phyloP scores from a whole-genome alignment of 2,113 vertebrate genomes.

The Donacobius atricapilla region DNA sequence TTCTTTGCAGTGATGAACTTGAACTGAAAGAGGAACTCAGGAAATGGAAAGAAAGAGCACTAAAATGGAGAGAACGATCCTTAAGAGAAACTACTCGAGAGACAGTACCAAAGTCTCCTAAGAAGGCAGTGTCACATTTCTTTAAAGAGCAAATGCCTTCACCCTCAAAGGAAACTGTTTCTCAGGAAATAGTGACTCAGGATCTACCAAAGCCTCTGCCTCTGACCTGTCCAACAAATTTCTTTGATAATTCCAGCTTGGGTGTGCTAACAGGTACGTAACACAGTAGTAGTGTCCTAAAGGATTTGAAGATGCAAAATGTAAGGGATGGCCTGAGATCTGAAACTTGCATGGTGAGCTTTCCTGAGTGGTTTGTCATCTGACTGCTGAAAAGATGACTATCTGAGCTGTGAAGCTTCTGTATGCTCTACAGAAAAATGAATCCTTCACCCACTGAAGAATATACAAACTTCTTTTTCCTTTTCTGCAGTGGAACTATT shows the following conservation, averaged over 20 bases:
- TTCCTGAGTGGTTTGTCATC: background rate
- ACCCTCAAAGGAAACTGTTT: background rate
- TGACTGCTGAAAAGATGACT: background rate
- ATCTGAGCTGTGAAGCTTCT: background rate
- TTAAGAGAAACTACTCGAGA: too few species aligned
- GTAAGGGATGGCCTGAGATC: background rate
- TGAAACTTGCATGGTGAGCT: background rate
- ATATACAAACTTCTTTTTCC: background rate
- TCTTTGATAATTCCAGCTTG: conserved; percentile 63
- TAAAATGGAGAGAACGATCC: too few species aligned
- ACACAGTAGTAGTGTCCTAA: background rate
- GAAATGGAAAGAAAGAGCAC: too few species aligned
- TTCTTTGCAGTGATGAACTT: too few species aligned
- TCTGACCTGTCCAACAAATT: conserved; percentile 1
- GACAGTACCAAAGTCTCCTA: too few species aligned
- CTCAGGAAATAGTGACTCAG: background rate
- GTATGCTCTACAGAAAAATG: background rate
- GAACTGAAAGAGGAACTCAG: too few species aligned
- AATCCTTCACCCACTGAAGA: background rate
- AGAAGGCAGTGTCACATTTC: background rate
- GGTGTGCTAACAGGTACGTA: background rate
- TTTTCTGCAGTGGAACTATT: background rate
- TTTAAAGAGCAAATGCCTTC: background rate
- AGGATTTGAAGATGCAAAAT: background rate
- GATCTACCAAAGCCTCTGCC: background rate